Base-by-base conservation (phyloP, 1,140 invertebrate genomes). In the Pteromalus puparum region DNA sequence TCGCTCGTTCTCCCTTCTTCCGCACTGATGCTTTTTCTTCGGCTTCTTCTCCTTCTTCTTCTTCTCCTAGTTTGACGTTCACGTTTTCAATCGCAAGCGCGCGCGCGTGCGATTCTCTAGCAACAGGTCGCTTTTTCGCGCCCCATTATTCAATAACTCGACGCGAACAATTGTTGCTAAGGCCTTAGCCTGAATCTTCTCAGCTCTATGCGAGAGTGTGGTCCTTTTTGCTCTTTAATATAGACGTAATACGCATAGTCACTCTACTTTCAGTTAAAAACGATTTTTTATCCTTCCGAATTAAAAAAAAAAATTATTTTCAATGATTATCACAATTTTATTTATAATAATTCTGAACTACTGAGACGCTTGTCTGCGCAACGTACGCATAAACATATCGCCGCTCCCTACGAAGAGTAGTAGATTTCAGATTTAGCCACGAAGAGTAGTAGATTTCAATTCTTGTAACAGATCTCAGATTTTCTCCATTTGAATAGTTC, bases 91-190 rank as follows among this genome's bases (percentile, higher is more conserved):
- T 80, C 48, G 75, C 48, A 21, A 78, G 9, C 15, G 10, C 38
- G 21, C 38, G 21, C 38, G 68, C 48, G 30, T 24, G 68, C 48
- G 18, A 61, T 46, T 74, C 48, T 79, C 42, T 53, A 73, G 68
- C 80, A 85, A 85, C 84, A 85, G 80, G 84, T 85, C 80, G 53
- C 73, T 38, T 85, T 70, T 30, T 81, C 48, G 72, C 61, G 72
- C 28, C 65, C 75, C 65, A 76, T 85, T 81, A 77, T 73, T 85
- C 26, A 74, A 77, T 82, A 78, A 76, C 76, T 85, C 75, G 24
- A 74, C 26, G 68, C 75, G 42, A 83, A 46, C 72, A 13, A 80
- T 84, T 84, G 46, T 86, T 84, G 83, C 78, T 65, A 74, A 73
- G 28, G 42, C 34, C 48, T 13, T 15, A 15, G 18, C n/a, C 18